These are phyloP conservation scores for Fissipunctia ypsillon DNA, from an alignment of 2,888 invertebrate species.

Conservation along the genomic window DNA sequence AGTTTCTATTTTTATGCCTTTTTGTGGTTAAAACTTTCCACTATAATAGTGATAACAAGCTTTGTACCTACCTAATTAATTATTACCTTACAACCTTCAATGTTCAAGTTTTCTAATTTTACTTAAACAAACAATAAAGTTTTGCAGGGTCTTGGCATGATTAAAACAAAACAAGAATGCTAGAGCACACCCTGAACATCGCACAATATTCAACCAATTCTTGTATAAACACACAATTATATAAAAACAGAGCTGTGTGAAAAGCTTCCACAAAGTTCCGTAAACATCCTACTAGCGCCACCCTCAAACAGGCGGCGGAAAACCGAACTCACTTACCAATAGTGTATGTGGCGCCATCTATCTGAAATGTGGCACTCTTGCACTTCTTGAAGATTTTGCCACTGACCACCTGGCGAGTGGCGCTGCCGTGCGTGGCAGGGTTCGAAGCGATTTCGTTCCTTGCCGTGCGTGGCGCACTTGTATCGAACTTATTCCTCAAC, in stretches of 20 bases:
- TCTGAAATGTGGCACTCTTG: slow-evolving; percentile 96
- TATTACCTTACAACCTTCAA: background rate
- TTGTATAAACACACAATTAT: background rate
- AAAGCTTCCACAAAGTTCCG: slow-evolving; percentile 15
- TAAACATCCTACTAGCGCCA: slow-evolving; percentile 54
- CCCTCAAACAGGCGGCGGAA: slow-evolving; percentile 57
- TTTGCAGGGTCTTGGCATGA: background rate
- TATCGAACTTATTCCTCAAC: slow-evolving; percentile 86
- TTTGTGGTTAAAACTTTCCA: background rate
- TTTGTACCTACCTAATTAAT: background rate
- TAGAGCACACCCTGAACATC: background rate
- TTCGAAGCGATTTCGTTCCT: slow-evolving; percentile 84
- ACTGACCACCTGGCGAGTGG: slow-evolving; percentile 87
- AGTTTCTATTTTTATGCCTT: background rate
- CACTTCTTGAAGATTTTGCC: slow-evolving; percentile 94
- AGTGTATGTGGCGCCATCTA: slow-evolving; percentile 96
- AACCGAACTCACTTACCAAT: slow-evolving; percentile 92
- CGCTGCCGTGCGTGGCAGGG: slow-evolving; percentile 88
- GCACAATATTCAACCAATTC: background rate
- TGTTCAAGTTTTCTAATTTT: too few species aligned
- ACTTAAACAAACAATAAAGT: background rate
- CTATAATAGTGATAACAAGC: background rate
- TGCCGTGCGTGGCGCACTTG: slow-evolving; percentile 81
- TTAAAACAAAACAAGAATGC: background rate
- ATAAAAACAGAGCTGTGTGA: background rate